Conservation (phyloP, 2,113 vertebrate species). For the Cavia porcellus region DNA sequence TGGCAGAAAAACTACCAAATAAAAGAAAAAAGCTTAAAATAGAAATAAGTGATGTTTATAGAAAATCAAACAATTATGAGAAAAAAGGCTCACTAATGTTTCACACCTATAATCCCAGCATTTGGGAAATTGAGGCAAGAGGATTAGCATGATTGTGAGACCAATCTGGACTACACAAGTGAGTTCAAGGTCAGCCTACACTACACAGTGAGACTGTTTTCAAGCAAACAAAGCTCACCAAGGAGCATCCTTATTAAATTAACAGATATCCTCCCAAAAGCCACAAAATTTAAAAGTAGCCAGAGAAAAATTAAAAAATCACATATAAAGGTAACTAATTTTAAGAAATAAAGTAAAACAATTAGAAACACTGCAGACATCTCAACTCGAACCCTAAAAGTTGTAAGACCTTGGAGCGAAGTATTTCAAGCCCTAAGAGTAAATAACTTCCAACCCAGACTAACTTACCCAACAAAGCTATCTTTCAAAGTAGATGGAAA, state of each 20-base stretch:
- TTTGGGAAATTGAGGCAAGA: too few relatives aligned
- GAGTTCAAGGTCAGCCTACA: too few relatives aligned
- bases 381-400: background rate
- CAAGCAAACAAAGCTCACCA: background rate
- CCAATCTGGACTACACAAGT: too few relatives aligned
- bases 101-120: too few relatives aligned
- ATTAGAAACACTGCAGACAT: background rate
- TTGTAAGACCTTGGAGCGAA: background rate
- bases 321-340: background rate
- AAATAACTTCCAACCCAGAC: background rate
- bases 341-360: background rate
- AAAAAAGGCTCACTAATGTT: too few relatives aligned
- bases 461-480: background rate
- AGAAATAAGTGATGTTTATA: background rate
- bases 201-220: too few relatives aligned
- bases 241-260: background rate
- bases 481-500: background rate
- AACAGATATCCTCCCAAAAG: background rate
- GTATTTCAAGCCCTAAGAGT: background rate
- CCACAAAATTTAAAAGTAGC: background rate
- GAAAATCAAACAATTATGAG: background rate
- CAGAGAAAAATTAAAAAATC: background rate
- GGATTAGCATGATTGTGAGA: too few relatives aligned
- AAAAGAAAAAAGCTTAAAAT: background rate
- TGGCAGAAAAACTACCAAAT: background rate